These are phyloP conservation scores for Odontamblyopus lacepedii DNA, from an alignment of 2,797 vertebrate species.

Conservation along the genomic window DNA sequence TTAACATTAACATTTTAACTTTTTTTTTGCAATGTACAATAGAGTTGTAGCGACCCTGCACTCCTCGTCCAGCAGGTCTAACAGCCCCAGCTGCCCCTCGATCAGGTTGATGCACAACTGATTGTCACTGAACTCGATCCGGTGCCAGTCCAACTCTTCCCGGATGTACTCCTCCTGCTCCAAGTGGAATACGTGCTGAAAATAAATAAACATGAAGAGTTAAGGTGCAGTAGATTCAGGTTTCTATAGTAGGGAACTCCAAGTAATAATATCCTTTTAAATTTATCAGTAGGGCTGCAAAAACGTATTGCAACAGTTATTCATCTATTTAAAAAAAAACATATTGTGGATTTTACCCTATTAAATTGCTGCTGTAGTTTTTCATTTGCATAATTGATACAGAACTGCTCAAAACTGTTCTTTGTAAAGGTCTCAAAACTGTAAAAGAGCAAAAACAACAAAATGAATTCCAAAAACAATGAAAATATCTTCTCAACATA, in stretches of 20 bases:
- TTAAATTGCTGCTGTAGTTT: constrained; percentile 86
- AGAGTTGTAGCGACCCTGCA: constrained; percentile 69
- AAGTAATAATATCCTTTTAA: background rate
- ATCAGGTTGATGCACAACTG: constrained; percentile 81
- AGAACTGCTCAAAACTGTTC: constrained; percentile 88
- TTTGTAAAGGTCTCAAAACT: constrained; percentile 84
- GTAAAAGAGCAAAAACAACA: constrained; percentile 28
- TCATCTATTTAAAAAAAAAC: background rate
- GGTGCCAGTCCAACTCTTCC: constrained; percentile 82
- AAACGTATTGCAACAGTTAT: background rate
- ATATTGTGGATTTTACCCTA: constrained; percentile 64
- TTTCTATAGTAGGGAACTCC: background rate
- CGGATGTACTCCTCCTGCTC: constrained; percentile 84
- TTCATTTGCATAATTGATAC: constrained; percentile 86
- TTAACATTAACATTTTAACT: no score
- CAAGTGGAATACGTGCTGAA: constrained; percentile 82
- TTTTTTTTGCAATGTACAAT: no score
- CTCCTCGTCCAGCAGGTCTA: constrained; percentile 84
- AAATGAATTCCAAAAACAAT: background rate
- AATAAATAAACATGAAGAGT: constrained; percentile 2
- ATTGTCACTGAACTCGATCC: constrained; percentile 83
- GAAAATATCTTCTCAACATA: background rate
- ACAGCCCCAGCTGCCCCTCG: constrained; percentile 77
- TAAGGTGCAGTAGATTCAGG: background rate
- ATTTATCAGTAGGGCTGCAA: no score